Evolutionary conservation across 2,113 vertebrate genomes (phyloP).

Genomic region (Rhinopithecus roxellana): DNA sequence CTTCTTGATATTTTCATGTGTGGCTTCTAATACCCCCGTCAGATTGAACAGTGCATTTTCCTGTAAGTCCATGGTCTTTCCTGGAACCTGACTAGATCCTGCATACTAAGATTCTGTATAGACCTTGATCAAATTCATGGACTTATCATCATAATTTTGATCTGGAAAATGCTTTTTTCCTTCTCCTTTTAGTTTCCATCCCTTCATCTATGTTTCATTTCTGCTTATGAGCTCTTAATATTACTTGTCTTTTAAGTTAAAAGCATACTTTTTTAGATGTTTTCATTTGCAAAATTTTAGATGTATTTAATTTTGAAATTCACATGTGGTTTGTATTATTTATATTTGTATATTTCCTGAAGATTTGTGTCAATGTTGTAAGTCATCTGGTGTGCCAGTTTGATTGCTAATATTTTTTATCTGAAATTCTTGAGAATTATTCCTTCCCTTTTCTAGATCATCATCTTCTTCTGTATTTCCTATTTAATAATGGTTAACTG

Average conservation of each 20-base stretch:
- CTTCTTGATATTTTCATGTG: neutral
- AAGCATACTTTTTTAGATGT: neutral
- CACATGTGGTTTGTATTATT: neutral
- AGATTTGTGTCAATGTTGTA: neutral
- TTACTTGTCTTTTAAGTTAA: neutral
- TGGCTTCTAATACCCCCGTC: neutral
- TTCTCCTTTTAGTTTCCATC: neutral
- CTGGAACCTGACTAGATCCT: neutral
- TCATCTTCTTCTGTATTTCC: neutral
- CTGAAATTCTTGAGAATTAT: neutral
- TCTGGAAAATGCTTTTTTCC: neutral
- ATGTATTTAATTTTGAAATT: slow-evolving; percentile 15
- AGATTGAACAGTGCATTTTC: neutral
- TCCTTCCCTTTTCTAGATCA: neutral
- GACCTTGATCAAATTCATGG: neutral
- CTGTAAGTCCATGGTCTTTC: neutral
- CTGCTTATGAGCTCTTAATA: neutral
- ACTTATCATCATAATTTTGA: neutral
- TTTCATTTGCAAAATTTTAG: neutral
- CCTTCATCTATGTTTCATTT: neutral
- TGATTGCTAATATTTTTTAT: neutral
- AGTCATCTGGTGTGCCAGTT: neutral
- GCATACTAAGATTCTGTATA: neutral
- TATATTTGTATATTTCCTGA: neutral
- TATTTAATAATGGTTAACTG: neutral